Evolutionary conservation across 2,113 vertebrate genomes (phyloP).

Genomic region (Asarcornis scutulata): DNA sequence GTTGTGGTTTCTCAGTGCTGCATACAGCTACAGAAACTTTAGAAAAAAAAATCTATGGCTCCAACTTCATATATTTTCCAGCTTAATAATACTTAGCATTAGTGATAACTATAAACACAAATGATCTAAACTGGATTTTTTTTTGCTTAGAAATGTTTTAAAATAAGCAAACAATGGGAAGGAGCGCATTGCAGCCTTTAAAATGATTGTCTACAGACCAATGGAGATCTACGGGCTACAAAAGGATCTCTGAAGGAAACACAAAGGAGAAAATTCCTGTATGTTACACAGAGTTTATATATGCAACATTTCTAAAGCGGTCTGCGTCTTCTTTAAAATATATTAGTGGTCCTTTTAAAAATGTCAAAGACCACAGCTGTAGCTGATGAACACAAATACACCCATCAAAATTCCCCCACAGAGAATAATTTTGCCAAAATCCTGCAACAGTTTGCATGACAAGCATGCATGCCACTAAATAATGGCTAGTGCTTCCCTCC

Average conservation of each 20-base stretch:
- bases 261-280: neutral
- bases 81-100: neutral
- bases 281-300: neutral
- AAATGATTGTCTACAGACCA: neutral
- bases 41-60: neutral
- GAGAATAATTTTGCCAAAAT: neutral
- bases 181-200: neutral
- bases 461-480: neutral
- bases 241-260: neutral
- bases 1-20: neutral
- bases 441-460: neutral
- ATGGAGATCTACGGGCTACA: neutral
- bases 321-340: neutral
- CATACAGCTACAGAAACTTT: neutral
- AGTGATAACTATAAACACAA: neutral
- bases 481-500: neutral
- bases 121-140: neutral
- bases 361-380: neutral
- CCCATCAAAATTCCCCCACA: neutral
- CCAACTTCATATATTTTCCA: neutral
- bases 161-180: neutral
- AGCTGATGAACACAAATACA: neutral
- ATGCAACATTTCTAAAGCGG: rapidly evolving
- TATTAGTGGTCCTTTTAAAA: neutral
- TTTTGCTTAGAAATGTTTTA: neutral